Evolutionary conservation across 2,888 invertebrate species (phyloP), one percentile per base, ranked within the genome.

Genomic region (Herminia tarsipennalis): DNA sequence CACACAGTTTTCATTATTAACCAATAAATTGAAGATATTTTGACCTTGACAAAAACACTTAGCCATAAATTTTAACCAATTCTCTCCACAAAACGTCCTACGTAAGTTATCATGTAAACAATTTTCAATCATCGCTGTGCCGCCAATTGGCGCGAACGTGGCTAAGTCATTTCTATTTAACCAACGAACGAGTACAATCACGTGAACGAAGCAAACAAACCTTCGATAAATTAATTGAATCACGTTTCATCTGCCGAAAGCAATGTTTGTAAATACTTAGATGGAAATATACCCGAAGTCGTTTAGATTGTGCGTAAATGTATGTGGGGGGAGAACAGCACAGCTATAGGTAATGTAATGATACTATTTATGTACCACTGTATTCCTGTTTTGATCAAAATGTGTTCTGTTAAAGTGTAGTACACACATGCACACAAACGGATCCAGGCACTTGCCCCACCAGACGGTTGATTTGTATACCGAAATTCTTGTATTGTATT

Each of bases 201-300:
- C 37, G 29, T 32, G 44, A 41, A 18, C 17, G 10, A 14, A 42
- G 34, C 33, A 59, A 51, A 61, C 60, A 59, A 20, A 32, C 24
- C 32, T 18, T 22, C 38, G 41, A 34, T 45, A 59, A 45, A 41
- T 55, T 44, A 50, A 42, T 40, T 37, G 37, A 40, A 36, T 58
- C 21, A 33, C 27, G 38, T 60, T 58, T 27, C 29, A 37, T 32
- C 16, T 18, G 18, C 14, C 24, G 21, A 8, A 17, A 13, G 25
- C 33, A 28, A 25, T 27, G 10, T 14, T 27, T 32, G 25, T 20
- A 32, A 24, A 35, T 35, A 14, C 12, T 52, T 56, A 42, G 50
- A 45, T 30, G 34, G 47, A 64, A 33, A 33, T 41, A 40, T 18
- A 33, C 9, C 18, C 12, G 14, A n/a, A 18, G 12, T 33, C 13